These are phyloP conservation scores for Frankliniella fusca DNA, from an alignment of 2,888 invertebrate genomes.

Conservation along the genomic window DNA sequence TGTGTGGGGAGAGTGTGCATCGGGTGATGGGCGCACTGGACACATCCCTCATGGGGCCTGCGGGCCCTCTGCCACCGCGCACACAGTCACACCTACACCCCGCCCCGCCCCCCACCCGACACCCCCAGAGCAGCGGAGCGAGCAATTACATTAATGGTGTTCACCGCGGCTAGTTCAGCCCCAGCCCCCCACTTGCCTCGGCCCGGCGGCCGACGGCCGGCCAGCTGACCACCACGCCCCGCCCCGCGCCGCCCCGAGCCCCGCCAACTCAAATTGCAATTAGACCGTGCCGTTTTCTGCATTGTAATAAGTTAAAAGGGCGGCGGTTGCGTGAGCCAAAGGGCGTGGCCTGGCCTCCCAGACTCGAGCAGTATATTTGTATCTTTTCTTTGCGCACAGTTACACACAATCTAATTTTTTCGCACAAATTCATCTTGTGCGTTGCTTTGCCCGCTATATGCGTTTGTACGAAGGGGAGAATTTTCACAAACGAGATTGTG, in stretches of 20 bases:
- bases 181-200: no score
- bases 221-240: background rate
- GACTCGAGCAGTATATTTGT: no score
- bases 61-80: background rate
- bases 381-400: no score
- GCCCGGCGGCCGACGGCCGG: no score
- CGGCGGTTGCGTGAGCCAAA: background rate
- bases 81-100: background rate
- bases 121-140: background rate
- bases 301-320: slow-evolving; percentile 1
- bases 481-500: no score
- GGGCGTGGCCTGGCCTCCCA: no score
- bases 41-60: background rate
- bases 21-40: no score
- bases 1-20: no score
- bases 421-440: no score
- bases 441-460: no score
- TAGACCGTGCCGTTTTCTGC: background rate
- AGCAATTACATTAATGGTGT: background rate
- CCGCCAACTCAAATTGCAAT: background rate
- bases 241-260: background rate
- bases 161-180: background rate
- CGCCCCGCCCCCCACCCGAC: background rate
- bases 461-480: no score
- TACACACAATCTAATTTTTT: no score